phyloP scores from a whole-genome alignment of 2,888 invertebrate genomes.

The Callosobruchus maculatus region DNA sequence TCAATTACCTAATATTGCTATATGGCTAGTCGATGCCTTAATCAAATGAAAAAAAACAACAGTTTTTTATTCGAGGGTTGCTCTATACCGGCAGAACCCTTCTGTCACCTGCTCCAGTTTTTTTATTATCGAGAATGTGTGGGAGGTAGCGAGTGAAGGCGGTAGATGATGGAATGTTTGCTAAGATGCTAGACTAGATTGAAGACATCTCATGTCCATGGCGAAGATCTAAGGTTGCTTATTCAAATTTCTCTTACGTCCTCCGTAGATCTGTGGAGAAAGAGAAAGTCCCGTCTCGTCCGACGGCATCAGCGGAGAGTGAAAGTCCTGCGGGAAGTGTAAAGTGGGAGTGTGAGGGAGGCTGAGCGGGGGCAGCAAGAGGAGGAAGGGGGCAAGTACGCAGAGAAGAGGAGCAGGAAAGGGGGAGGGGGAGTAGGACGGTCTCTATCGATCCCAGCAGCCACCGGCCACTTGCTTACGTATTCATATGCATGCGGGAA shows the following conservation, averaged over 20 bases:
- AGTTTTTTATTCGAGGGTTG: too few species aligned
- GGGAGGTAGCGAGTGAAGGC: too few species aligned
- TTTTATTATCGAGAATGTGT: too few species aligned
- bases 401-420: slow-evolving; percentile 28
- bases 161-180: too few species aligned
- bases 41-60: too few species aligned
- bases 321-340: slow-evolving; percentile 53
- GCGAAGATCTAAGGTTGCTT: too few species aligned
- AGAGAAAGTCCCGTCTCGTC: slow-evolving; percentile 40
- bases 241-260: not conserved
- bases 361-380: slow-evolving; percentile 23
- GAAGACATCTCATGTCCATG: too few species aligned
- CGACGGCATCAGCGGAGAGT: slow-evolving; percentile 40
- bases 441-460: slow-evolving; percentile 45
- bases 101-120: too few species aligned
- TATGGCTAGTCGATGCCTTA: too few species aligned
- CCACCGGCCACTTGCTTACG: slow-evolving; percentile 47
- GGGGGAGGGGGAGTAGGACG: slow-evolving; percentile 16
- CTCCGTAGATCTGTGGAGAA: slow-evolving; percentile 10
- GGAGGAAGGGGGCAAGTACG: slow-evolving; percentile 5
- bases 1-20: too few species aligned
- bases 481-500: slow-evolving; percentile 42
- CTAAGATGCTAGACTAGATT: too few species aligned
- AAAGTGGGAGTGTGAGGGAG: slow-evolving; percentile 42
- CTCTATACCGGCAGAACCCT: too few species aligned